phyloP scores from a whole-genome alignment of 2,888 invertebrate species.

The Ischnus inquisitorius region DNA sequence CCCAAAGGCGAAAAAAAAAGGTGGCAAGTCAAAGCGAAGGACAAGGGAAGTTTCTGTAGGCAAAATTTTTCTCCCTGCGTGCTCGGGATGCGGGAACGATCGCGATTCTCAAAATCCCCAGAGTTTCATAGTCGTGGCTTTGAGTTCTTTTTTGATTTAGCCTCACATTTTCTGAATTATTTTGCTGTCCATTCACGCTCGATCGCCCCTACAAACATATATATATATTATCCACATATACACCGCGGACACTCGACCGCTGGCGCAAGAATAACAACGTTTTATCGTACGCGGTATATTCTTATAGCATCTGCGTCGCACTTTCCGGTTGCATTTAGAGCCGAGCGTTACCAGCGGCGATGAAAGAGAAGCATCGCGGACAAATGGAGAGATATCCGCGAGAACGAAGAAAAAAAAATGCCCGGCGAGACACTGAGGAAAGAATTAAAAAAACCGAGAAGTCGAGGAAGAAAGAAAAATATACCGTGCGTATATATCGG shows the following conservation, averaged over 20 bases:
- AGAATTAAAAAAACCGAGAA: conserved; percentile 13
- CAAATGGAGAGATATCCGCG: conserved; percentile 25
- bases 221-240: background rate
- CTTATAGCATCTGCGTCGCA: conserved; percentile 33
- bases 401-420: conserved; percentile 3
- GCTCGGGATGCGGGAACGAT: conserved; percentile 58
- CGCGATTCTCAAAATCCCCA: conserved; percentile 45
- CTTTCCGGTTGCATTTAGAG: conserved; percentile 32
- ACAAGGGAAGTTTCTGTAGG: conserved; percentile 19
- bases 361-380: conserved; percentile 18
- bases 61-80: conserved; percentile 16
- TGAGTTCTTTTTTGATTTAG: conserved; percentile 9
- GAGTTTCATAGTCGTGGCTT: background rate
- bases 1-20: conserved; percentile 70
- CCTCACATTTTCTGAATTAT: background rate
- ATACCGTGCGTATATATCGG: conserved; percentile 30
- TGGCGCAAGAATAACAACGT: conserved; percentile 18
- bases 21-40: conserved; percentile 14
- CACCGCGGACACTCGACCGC: background rate
- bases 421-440: background rate
- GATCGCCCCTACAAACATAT: conserved; percentile 48
- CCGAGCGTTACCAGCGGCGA: conserved; percentile 18
- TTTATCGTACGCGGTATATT: background rate
- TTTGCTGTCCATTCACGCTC: conserved; percentile 10
- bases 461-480: conserved; percentile 9